Base-by-base conservation (phyloP, 2,797 vertebrate genomes). In the Spinus olivaceus region DNA sequence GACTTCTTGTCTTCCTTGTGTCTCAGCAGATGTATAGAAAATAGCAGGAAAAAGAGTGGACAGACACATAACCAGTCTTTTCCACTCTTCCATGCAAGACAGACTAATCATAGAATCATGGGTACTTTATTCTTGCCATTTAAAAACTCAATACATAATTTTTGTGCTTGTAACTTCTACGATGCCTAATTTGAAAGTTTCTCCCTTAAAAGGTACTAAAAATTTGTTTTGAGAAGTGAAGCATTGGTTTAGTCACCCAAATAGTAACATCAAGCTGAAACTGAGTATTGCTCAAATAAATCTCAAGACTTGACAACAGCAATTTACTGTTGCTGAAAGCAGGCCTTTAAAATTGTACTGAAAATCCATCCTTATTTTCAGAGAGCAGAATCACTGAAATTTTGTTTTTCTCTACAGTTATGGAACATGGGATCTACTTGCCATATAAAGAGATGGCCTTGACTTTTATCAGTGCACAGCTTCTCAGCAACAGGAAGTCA, bases 161-260 rank as follows among this genome's bases (percentile, higher is more conserved):
- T 80, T 78, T 53, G 14, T 64, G 66, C 44, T 77, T 82, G 28
- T 24, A 91, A 67, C 64, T 77, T 21, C 14, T 67, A 3, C 49
- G 44, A 60, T 14, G 22, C 10, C 24, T 18, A 39, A 87, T 46
- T 77, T 73, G 51, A 60, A 92, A 93, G 71, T 77, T 89, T 92
- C 69, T 95, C 54, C 92, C 91, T 89, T 93, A 93, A 91, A 94
- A 95, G 94, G 91, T 60, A 85, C 53, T 85, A 73, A 80, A 90
- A 89, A 53, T 44, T 93, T 93, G 71, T 82, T 89, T 64, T 53
- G 89, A 89, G 79, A 95, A 87, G 37, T 24, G 57, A 94, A 92
- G 61, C 67, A 67, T 11, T 61, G 46, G 51, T 94, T 94, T 85
- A 91, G 84, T 91, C 85, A 92, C 51, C 24, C 72, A 42, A 93